Conservation (phyloP, 2,797 vertebrate genomes). For the Numenius phaeopus region DNA sequence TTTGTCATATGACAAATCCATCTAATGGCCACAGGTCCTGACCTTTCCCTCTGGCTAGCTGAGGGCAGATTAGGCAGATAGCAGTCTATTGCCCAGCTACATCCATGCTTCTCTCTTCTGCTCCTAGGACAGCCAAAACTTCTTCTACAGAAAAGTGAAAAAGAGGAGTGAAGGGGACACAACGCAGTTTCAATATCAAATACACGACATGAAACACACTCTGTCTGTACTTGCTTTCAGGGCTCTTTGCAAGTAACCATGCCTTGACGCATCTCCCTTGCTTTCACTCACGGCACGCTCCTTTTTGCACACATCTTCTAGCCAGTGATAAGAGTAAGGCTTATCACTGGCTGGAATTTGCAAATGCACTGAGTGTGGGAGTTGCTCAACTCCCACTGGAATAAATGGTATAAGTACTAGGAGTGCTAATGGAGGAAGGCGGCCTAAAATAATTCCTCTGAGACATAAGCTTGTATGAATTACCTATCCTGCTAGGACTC, state of each 20-base stretch:
- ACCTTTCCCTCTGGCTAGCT: background rate
- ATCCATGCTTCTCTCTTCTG: background rate
- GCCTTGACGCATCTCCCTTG: background rate
- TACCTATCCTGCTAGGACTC: background rate
- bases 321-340: background rate
- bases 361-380: background rate
- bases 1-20: background rate
- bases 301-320: background rate
- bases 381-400: background rate
- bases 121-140: background rate
- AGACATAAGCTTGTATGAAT: background rate
- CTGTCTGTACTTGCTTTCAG: background rate
- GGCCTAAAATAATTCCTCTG: background rate
- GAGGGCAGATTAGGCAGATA: background rate
- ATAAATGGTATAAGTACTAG: background rate
- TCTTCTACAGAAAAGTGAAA: background rate
- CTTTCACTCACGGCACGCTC: background rate
- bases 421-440: slow-evolving; percentile 27
- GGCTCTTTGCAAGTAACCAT: background rate
- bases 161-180: background rate
- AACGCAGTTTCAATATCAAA: background rate
- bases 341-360: background rate
- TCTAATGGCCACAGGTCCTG: background rate
- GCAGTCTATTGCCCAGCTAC: background rate
- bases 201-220: accelerated